Conservation (phyloP, 2,888 invertebrate species). For the Kuschelorhynchus macadamiae region DNA sequence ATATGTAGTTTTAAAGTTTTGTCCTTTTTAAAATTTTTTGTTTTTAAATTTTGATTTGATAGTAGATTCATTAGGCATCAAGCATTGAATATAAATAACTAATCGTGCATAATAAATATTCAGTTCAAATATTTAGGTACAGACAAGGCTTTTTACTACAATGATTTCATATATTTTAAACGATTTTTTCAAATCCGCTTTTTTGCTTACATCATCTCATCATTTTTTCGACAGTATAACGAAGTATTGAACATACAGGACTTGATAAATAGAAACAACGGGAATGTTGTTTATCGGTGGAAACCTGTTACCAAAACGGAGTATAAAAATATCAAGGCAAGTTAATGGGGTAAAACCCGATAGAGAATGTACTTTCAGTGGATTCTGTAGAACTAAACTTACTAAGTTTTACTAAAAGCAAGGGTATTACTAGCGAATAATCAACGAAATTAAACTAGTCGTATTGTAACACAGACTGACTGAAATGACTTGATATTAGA, state of each 20-base stretch:
- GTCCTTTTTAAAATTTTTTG: background rate
- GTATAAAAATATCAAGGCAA: constrained; percentile 56
- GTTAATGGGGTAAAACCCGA: constrained; percentile 24
- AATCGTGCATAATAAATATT: too few relatives aligned
- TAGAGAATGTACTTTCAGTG: background rate
- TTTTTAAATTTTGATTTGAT: too few relatives aligned
- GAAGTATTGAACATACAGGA: constrained; percentile 60
- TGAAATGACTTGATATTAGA: constrained; percentile 17
- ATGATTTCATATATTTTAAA: too few relatives aligned
- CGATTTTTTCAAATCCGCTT: constrained; percentile 1
- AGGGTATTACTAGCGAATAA: background rate
- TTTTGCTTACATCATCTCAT: constrained; percentile 30
- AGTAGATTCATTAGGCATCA: too few relatives aligned
- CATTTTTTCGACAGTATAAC: constrained; percentile 57
- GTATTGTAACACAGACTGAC: constrained; percentile 33
- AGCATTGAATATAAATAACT: too few relatives aligned
- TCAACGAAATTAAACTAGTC: background rate
- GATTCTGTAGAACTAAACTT: constrained; percentile 18
- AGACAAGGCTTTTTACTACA: too few relatives aligned
- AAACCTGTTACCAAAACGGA: constrained; percentile 55
- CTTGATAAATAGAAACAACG: constrained; percentile 55
- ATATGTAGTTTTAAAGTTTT: background rate
- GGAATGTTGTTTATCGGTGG: constrained; percentile 55
- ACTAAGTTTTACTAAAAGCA: constrained; percentile 15
- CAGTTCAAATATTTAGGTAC: too few relatives aligned